Conservation (phyloP, 2,797 vertebrate species). For the Sebastiscus albofasciatus region DNA sequence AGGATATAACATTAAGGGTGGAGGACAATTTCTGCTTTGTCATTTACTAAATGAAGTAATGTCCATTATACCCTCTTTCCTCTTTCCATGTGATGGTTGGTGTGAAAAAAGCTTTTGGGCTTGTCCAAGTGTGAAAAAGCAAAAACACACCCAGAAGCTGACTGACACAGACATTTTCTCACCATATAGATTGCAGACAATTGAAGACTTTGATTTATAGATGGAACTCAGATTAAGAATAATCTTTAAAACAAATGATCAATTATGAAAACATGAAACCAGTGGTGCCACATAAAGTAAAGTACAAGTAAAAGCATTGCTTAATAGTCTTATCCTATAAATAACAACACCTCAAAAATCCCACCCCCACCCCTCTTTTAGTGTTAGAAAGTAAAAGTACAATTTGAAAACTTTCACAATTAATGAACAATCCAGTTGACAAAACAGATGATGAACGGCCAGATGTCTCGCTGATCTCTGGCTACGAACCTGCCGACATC, state of each 20-base stretch:
- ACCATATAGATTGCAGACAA: neutral
- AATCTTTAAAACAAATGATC: neutral
- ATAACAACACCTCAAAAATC: too few species aligned
- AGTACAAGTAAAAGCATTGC: too few species aligned
- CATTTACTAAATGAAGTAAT: neutral
- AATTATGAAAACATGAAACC: neutral
- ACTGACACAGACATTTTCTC: neutral
- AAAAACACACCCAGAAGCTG: neutral
- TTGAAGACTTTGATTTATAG: neutral
- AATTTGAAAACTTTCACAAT: too few species aligned
- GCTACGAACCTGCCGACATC: too few species aligned
- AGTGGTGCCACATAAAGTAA: too few species aligned
- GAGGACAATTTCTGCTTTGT: neutral
- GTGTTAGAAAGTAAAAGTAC: too few species aligned
- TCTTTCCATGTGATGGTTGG: neutral
- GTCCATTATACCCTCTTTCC: neutral
- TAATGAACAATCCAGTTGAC: too few species aligned
- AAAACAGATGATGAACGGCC: too few species aligned
- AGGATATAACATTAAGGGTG: neutral
- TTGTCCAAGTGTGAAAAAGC: neutral
- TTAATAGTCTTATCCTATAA: too few species aligned
- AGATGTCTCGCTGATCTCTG: too few species aligned
- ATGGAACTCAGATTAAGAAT: neutral
- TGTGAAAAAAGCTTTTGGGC: neutral
- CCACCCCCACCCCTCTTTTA: too few species aligned